A percentile compares a stretch with the other conserved stretches of the same genome.
phyloP scores from a whole-genome alignment of 2,113 vertebrate species.

The Menidia beryllina region DNA sequence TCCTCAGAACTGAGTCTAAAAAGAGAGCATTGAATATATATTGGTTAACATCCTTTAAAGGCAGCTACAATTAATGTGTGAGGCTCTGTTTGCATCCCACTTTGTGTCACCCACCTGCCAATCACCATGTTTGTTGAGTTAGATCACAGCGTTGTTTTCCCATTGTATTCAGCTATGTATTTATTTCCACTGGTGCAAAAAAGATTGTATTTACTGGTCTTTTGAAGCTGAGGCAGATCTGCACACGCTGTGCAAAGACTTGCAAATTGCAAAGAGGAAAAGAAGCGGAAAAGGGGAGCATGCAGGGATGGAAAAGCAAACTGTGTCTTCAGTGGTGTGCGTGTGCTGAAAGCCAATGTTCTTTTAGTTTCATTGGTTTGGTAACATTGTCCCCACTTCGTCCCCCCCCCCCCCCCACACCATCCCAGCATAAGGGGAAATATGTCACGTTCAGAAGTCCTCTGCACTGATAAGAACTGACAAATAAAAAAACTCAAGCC shows the following conservation, averaged over 20 bases:
- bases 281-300: conserved; percentile 2
- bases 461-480: conserved; percentile 17
- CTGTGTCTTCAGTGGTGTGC: conserved; percentile 22
- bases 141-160: conserved; percentile 75
- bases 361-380: conserved; percentile 11
- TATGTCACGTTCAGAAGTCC: too few relatives aligned
- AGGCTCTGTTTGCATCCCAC: conserved; percentile 61
- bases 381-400: conserved; percentile 4
- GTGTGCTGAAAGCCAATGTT: conserved; percentile 31
- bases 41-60: conserved; percentile 82
- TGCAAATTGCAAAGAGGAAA: conserved; percentile 67
- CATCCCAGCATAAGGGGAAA: too few relatives aligned
- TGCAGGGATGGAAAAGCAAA: conserved; percentile 42
- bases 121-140: conserved; percentile 74
- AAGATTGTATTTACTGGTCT: conserved; percentile 67
- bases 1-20: conserved; percentile 81
- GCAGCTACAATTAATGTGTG: conserved; percentile 77
- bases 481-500: not conserved
- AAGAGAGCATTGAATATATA: conserved; percentile 82
- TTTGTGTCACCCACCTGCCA: conserved; percentile 76
- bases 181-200: conserved; percentile 68
- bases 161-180: conserved; percentile 70
- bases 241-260: conserved; percentile 67
- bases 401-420: not conserved
- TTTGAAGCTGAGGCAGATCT: conserved; percentile 71